A percentile compares a stretch with the other conserved stretches of the same genome.
Conservation (phyloP, 23 tunicate genomes). For the Aplidium turbinatum region DNA sequence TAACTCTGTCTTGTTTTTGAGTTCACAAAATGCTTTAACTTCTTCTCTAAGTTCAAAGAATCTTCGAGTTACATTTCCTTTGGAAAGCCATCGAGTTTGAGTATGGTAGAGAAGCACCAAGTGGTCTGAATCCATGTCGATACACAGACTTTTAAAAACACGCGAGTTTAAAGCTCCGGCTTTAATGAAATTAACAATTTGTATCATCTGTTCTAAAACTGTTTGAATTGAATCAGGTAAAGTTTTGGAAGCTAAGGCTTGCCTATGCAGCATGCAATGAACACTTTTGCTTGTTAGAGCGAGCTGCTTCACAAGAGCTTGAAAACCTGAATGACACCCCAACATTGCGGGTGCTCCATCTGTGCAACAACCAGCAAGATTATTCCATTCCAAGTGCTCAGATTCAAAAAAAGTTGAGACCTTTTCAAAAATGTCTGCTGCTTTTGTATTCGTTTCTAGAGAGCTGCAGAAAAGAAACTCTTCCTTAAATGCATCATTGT, state of each 20-base stretch:
- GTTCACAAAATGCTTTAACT: conserved; percentile 48
- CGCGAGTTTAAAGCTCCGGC: conserved; percentile 36
- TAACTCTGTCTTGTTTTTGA: conserved; percentile 16
- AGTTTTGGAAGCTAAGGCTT: conserved; percentile 77
- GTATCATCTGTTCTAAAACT: conserved; percentile 46
- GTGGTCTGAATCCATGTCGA: conserved; percentile 57
- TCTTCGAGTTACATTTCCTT: conserved; percentile 65
- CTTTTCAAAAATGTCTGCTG: conserved; percentile 41
- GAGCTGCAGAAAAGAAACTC: conserved; percentile 55
- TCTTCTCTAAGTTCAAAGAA: conserved; percentile 47
- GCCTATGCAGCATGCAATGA: conserved; percentile 61
- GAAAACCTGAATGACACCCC: conserved; percentile 62
- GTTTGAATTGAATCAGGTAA: conserved; percentile 61
- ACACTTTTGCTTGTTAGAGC: conserved; percentile 54
- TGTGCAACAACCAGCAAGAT: conserved; percentile 60
- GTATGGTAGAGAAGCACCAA: conserved; percentile 53
- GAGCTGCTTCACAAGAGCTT: conserved; percentile 41
- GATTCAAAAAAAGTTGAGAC: conserved; percentile 52
- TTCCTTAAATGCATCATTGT: conserved; percentile 52
- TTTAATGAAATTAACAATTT: conserved; percentile 51
- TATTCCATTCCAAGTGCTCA: conserved; percentile 54
- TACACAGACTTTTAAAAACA: conserved; percentile 50
- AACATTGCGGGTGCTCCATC: conserved; percentile 77
- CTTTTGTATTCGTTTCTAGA: conserved; percentile 50
- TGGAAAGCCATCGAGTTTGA: conserved; percentile 60